Percentiles rank a stretch among this genome's conserved stretches.
Evolutionary conservation across 2,113 vertebrate species (phyloP).

Genomic region (Cololabis saira): DNA sequence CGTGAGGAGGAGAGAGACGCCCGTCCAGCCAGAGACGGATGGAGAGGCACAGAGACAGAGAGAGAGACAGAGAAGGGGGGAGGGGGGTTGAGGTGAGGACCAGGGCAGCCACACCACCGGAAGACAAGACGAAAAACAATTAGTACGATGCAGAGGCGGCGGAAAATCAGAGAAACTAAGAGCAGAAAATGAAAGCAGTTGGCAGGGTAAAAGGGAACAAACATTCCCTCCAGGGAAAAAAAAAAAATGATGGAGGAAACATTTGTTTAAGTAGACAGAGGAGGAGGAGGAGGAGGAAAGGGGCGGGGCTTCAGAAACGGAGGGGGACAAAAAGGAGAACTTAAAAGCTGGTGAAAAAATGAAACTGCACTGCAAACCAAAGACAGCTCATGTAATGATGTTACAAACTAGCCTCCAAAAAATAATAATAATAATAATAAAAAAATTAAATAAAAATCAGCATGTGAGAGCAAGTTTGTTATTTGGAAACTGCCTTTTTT

Average conservation of each 20-base stretch:
- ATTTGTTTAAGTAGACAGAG: slow-evolving; percentile 73
- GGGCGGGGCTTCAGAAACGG: slow-evolving; percentile 64
- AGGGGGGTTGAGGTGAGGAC: slow-evolving; percentile 70
- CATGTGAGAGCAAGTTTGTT: slow-evolving; percentile 32
- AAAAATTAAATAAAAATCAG: not conserved
- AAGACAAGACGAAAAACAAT: slow-evolving; percentile 75
- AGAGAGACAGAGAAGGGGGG: slow-evolving; percentile 28
- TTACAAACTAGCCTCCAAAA: slow-evolving; percentile 37
- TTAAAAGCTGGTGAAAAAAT: slow-evolving; percentile 60
- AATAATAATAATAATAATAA: no score
- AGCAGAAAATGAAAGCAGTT: slow-evolving; percentile 66
- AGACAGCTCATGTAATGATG: slow-evolving; percentile 31
- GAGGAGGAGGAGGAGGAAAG: slow-evolving; percentile 42
- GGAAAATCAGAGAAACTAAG: slow-evolving; percentile 55
- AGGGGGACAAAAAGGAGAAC: slow-evolving; percentile 56
- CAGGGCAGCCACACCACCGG: slow-evolving; percentile 78
- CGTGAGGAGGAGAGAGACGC: slow-evolving; percentile 46
- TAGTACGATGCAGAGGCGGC: slow-evolving; percentile 51
- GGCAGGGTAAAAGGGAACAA: slow-evolving; percentile 67
- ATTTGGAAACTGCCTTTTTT: slow-evolving; percentile 42
- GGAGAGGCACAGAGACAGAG: slow-evolving; percentile 27
- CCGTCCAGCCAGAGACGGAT: slow-evolving; percentile 59
- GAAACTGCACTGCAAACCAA: slow-evolving; percentile 75
- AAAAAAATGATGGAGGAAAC: slow-evolving; percentile 62
- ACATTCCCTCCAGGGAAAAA: slow-evolving; percentile 66